A percentile compares a stretch with the other conserved stretches of the same genome.
These are phyloP conservation scores for Drosophila funebris DNA, from an alignment of 1,140 invertebrate species.

Conservation along the genomic window DNA sequence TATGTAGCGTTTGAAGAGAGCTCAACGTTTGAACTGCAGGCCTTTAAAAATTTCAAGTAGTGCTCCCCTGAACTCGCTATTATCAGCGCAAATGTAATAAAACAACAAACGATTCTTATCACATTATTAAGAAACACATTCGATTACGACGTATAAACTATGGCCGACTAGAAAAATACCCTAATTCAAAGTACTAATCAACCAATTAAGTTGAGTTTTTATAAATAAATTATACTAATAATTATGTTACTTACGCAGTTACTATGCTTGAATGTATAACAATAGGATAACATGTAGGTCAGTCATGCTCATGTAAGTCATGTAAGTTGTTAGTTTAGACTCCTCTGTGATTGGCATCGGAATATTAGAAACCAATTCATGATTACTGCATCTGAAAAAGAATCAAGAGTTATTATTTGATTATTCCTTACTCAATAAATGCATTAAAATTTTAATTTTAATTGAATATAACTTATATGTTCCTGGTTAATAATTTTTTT, in stretches of 20 bases:
- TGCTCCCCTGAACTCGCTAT: not conserved
- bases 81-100: conserved; percentile 21
- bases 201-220: not conserved
- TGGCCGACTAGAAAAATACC: not conserved
- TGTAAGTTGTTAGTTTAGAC: no score
- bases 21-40: not conserved
- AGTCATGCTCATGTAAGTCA: not conserved
- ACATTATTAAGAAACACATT: conserved; percentile 8
- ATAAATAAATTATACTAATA: not conserved
- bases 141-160: not conserved
- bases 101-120: conserved; percentile 28
- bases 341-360: not conserved
- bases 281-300: not conserved
- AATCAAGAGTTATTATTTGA: no score
- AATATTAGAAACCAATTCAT: not conserved
- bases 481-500: no score
- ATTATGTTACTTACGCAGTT: not conserved
- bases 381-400: no score
- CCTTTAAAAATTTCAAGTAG: not conserved
- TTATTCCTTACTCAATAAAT: no score
- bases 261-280: not conserved
- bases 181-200: not conserved
- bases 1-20: not conserved
- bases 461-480: no score
- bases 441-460: no score